These are phyloP conservation scores for Clepsis dumicolana DNA, from an alignment of 2,888 invertebrate genomes.

Conservation along the genomic window DNA sequence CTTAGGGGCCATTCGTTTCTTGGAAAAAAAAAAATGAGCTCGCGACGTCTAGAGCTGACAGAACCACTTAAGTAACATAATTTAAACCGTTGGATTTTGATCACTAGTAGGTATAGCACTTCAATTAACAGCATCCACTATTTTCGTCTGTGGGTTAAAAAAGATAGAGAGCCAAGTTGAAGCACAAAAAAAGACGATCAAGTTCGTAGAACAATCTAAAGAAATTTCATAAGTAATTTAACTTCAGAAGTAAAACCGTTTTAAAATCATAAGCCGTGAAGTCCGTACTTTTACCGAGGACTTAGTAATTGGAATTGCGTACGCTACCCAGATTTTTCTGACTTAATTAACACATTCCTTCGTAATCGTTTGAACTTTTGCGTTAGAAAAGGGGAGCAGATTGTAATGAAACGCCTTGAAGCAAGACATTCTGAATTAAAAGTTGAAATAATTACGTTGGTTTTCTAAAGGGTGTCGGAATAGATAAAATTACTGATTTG, in stretches of 20 bases:
- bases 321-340: conserved; percentile 21
- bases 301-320: conserved; percentile 25
- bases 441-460: background rate
- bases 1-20: too few relatives aligned
- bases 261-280: conserved; percentile 10
- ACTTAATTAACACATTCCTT: conserved; percentile 36
- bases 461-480: background rate
- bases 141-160: background rate
- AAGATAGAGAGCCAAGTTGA: background rate
- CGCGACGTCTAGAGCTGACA: too few relatives aligned
- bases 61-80: too few relatives aligned
- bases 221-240: conserved; percentile 13
- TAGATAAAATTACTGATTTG: background rate
- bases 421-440: conserved; percentile 2
- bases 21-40: too few relatives aligned
- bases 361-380: conserved; percentile 17
- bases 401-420: conserved; percentile 9
- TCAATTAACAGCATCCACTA: too few relatives aligned
- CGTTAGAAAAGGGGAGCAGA: background rate
- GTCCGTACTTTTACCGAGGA: conserved; percentile 6
- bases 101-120: too few relatives aligned
- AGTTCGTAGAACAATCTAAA: conserved; percentile 7
- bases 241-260: conserved; percentile 7
- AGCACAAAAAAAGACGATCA: background rate
- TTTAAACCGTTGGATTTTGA: too few relatives aligned